phyloP scores from a whole-genome alignment of 2,797 vertebrate genomes.

The Cirrhinus mrigala region DNA sequence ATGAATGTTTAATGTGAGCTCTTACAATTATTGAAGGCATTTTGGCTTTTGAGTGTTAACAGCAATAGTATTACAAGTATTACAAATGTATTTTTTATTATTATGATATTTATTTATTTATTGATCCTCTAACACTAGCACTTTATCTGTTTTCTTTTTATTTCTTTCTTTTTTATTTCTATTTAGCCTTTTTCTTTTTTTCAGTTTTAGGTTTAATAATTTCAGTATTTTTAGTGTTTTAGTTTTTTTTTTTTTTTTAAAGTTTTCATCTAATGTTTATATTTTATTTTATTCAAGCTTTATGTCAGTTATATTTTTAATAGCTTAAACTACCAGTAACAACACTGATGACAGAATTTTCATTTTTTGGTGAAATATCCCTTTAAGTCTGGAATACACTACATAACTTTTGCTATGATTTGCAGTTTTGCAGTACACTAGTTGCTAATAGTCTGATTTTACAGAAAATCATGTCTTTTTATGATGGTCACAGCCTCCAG shows the following conservation, averaged over 20 bases:
- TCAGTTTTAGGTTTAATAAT: background rate
- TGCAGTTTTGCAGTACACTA: background rate
- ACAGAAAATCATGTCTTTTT: too few relatives aligned
- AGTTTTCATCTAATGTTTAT: background rate
- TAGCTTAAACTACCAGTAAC: background rate
- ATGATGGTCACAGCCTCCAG: too few relatives aligned
- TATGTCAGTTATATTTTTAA: background rate
- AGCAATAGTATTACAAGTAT: too few relatives aligned
- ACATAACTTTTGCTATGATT: background rate
- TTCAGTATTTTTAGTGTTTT: background rate
- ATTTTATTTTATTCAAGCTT: background rate
- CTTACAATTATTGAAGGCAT: too few relatives aligned
- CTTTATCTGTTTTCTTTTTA: too few relatives aligned
- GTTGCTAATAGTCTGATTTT: background rate
- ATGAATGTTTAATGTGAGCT: too few relatives aligned
- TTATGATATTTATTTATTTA: too few relatives aligned
- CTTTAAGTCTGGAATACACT: background rate
- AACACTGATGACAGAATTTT: background rate
- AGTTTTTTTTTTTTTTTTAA: background rate
- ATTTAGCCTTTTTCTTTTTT: background rate
- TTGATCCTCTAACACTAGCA: too few relatives aligned
- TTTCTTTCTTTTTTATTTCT: background rate
- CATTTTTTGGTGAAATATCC: background rate
- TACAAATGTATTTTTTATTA: too few relatives aligned
- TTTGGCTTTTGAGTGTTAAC: too few relatives aligned